Evolutionary conservation across 2,888 invertebrate species (phyloP).

Genomic region (Chrysopilus asiliformis): DNA sequence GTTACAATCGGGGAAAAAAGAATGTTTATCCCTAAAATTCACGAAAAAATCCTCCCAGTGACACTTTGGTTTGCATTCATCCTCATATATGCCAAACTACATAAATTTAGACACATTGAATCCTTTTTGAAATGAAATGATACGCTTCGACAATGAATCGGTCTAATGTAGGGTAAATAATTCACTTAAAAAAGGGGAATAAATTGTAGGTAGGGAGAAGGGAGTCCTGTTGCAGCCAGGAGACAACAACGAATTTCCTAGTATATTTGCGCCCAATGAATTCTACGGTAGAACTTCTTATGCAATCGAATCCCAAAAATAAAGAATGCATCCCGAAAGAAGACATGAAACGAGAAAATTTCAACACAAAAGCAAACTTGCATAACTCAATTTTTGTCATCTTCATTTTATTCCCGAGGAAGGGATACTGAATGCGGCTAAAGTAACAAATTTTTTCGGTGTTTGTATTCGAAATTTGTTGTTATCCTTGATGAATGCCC

Average conservation of each 20-base stretch:
- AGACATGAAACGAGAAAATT: not conserved
- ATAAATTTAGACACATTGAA: no score
- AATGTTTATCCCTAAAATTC: no score
- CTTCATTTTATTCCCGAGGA: conserved; percentile 4
- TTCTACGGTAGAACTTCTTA: not conserved
- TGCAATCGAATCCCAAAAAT: not conserved
- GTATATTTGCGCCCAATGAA: not conserved
- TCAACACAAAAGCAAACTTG: conserved; percentile 9
- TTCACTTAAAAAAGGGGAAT: no score
- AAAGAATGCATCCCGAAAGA: conserved; percentile 1
- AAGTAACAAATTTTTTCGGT: conserved; percentile 9
- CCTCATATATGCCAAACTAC: no score
- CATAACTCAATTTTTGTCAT: conserved; percentile 11
- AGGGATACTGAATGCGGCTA: conserved; percentile 3
- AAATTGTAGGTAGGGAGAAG: not conserved
- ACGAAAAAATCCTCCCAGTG: no score
- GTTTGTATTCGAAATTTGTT: conserved; percentile 7
- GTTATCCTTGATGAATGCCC: no score
- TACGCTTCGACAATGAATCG: no score
- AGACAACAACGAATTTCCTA: no score
- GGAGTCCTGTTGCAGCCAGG: not conserved
- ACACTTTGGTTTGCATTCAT: no score
- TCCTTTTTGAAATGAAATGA: no score
- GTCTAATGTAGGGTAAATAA: no score
- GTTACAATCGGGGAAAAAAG: no score